Evolutionary conservation across 2,888 invertebrate species (phyloP), one percentile per base, ranked within the genome.

Genomic region (Pecten maximus): DNA sequence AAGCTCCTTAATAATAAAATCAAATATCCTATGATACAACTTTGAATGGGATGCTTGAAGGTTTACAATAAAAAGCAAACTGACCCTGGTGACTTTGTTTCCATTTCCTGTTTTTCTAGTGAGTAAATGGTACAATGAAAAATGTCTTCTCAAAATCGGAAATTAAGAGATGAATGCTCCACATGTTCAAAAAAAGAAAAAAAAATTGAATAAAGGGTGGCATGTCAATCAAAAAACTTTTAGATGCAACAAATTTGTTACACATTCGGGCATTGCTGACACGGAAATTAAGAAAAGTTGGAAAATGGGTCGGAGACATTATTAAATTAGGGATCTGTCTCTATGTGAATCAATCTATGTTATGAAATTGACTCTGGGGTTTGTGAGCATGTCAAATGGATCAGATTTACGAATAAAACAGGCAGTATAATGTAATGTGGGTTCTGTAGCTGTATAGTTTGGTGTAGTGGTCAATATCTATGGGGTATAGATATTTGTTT

Each of bases 191-290:
- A 23, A 74, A 28, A 4, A 12, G 74, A 10, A 35, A 35, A 74
- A 74, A 74, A 10, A 6, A 23, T 28, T 28, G 74, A 74, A 35
- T 28, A 35, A 28, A 74, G 12, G 74, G 35, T 74, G 10, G 28
- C 60, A 60, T 60, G 74, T 74, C 74, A 74, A 74, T 74, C 74
- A 74, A 4, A 35, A 74, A 74, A 74, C 35, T 35, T 74, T 28
- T 4, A 19, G 15, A 54, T 54, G 50, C 15, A 19, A 10, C 50
- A 54, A 16, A 8, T 74, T 74, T 35, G 4, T 74, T 12, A 74
- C 74, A 74, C 28, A 74, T 35, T 74, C 74, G 10, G 23, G 74
- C 28, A 74, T 23, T 74, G 35, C 74, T 15, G 28, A 74, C 74
- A 23, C 23, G 74, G 74, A 74, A 74, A 74, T 74, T 35, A 74